Evolutionary conservation across 2,113 vertebrate species (phyloP), one percentile per base, ranked within the genome.

Genomic region (Myotis brandtii): DNA sequence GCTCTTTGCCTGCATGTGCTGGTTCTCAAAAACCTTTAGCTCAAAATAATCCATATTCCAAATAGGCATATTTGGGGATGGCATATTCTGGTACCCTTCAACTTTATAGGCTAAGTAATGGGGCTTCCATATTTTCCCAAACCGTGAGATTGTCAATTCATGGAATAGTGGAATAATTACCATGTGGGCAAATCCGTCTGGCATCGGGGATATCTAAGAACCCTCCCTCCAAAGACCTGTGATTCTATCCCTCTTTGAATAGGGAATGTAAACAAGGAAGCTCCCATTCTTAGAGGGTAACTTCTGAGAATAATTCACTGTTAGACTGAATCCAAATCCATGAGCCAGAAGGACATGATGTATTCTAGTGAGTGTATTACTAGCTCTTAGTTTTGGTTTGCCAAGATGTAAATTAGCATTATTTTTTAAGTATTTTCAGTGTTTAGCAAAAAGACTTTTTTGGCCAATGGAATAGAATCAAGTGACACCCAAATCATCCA

Each of bases 361-460:
- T 76, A 27, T 46, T 89, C 48, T 82, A 93, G 6, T 50, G 46
- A 66, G 23, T 10, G n/a, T 54, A 23, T 21, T 62, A 2, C 23
- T 23, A 77, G 9, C 34, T 86, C 54, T 86, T 88, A 80, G 62
- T 87, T 18, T 80, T 93, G 34, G 0, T 73, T 64, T 93, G 30
- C 40, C n/a, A 91, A 70, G 6, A 81, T 5, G 0, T 85, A 70
- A 79, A 85, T 4, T 0, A 94, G 8, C 50, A 5, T 48, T 48
- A 37, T 5, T 27, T 54, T 88, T 83, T 34, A 66, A 48, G 87
- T 87, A 52, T 81, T 92, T 91, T 90, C 9, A 80, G 34, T 32
- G 92, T 54, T 72, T 82, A 66, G 11, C 64, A 90, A 96, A 93
- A 80, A 75, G 37, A 50, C 17, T 25, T 83, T 46, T 54, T n/a